Evolutionary conservation across 2,113 vertebrate species (phyloP).

Genomic region (Siniperca knerii): DNA sequence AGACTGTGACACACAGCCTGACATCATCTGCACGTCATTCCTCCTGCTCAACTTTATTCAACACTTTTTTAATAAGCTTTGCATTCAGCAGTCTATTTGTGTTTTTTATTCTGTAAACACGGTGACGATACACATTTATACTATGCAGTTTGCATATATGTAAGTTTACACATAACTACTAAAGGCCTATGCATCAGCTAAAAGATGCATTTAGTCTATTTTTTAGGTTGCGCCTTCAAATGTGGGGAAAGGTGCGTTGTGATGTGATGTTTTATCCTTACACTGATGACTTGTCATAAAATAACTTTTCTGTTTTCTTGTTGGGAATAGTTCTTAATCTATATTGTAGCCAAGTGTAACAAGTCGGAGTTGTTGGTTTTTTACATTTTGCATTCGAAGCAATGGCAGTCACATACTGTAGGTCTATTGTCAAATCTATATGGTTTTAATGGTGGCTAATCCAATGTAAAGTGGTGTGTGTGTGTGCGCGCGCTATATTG

Average conservation of each 20-base stretch:
- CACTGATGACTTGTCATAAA: not conserved
- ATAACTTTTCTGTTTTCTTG: not conserved
- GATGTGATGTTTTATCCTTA: not conserved
- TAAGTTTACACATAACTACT: too few relatives aligned
- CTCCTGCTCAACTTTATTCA: not conserved
- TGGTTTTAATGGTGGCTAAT: not conserved
- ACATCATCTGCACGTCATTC: conserved; percentile 18
- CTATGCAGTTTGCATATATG: not conserved
- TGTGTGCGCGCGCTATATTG: too few relatives aligned
- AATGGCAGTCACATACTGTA: not conserved
- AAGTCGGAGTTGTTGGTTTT: not conserved
- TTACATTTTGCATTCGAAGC: not conserved
- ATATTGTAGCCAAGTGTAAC: not conserved
- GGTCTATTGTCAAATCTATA: not conserved
- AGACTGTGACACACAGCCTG: conserved; percentile 30
- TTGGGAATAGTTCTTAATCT: not conserved
- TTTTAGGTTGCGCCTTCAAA: too few relatives aligned
- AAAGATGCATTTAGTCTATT: not conserved
- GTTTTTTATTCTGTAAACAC: not conserved
- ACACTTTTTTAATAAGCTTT: conserved; percentile 16
- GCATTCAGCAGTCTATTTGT: not conserved
- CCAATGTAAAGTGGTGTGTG: not conserved
- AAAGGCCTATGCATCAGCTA: not conserved
- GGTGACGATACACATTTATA: not conserved
- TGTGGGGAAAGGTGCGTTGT: too few relatives aligned